Percentiles rank a stretch among this genome's conserved stretches.
phyloP scores from a whole-genome alignment of 2,888 invertebrate species.

The Drosophila mayaguana region DNA sequence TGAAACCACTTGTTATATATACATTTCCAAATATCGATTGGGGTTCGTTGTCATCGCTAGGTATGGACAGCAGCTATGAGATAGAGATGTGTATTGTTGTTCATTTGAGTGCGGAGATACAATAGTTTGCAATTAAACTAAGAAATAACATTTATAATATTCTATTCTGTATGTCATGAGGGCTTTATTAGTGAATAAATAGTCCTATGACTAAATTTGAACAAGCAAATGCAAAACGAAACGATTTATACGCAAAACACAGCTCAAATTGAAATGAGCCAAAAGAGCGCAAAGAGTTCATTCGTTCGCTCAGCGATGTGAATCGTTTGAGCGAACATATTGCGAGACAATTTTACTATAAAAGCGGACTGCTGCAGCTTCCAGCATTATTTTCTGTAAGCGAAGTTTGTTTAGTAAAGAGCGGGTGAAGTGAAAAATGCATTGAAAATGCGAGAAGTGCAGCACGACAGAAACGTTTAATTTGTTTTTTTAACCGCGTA shows the following conservation, averaged over 20 bases:
- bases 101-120: not conserved
- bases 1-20: not conserved
- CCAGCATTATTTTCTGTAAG: conserved; percentile 25
- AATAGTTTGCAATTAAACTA: not conserved
- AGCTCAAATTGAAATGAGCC: not conserved
- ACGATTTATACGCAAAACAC: too few species aligned
- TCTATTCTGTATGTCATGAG: not conserved
- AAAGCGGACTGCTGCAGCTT: conserved; percentile 30
- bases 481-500: conserved; percentile 7
- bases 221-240: too few species aligned
- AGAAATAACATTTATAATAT: not conserved
- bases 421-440: conserved; percentile 21
- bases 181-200: too few species aligned
- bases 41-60: not conserved
- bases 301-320: conserved; percentile 4
- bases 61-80: not conserved
- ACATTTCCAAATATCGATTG: conserved; percentile 1
- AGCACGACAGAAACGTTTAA: conserved; percentile 10
- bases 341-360: conserved; percentile 12
- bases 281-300: conserved; percentile 11
- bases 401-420: conserved; percentile 13
- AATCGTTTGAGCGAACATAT: conserved; percentile 13
- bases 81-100: not conserved
- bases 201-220: fast-evolving
- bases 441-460: conserved; percentile 16